Evolutionary conservation across 2,797 vertebrate species (phyloP).

Genomic region (Octomys mimax): DNA sequence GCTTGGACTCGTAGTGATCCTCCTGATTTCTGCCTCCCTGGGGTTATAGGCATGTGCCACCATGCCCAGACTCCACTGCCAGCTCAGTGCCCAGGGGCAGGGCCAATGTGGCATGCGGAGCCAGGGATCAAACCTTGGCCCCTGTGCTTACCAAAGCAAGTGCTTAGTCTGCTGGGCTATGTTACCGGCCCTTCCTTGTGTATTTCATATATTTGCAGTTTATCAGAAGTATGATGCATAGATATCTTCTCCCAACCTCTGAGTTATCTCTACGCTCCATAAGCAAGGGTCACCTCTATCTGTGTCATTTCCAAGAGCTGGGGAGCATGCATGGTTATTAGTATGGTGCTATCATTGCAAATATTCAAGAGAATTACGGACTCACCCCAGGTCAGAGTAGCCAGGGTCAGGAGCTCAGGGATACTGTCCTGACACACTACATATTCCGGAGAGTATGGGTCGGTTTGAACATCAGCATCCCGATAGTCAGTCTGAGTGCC

Average conservation of each 20-base stretch:
- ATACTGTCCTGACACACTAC: constrained; percentile 89
- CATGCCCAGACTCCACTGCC: too few species aligned
- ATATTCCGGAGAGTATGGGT: constrained; percentile 95
- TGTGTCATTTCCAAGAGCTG: constrained; percentile 17
- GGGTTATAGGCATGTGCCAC: too few species aligned
- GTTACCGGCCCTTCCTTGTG: neutral
- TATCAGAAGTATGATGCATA: neutral
- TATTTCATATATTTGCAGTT: neutral
- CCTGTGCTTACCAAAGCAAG: too few species aligned
- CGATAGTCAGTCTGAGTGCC: constrained; percentile 97
- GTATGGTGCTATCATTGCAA: neutral
- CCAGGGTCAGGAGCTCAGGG: constrained; percentile 94
- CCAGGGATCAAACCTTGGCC: too few species aligned
- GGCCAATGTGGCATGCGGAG: too few species aligned
- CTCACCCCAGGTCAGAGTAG: constrained; percentile 95
- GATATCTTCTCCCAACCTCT: neutral
- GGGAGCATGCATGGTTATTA: neutral
- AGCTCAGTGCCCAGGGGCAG: too few species aligned
- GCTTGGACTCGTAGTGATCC: too few species aligned
- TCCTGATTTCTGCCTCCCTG: too few species aligned
- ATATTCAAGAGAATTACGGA: constrained; percentile 65
- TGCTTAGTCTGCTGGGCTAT: too few species aligned
- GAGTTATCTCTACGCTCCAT: neutral
- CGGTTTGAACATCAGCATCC: constrained; percentile 96
- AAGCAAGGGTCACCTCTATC: neutral